phyloP scores from a whole-genome alignment of 2,888 invertebrate species.

The Amaurobius ferox region DNA sequence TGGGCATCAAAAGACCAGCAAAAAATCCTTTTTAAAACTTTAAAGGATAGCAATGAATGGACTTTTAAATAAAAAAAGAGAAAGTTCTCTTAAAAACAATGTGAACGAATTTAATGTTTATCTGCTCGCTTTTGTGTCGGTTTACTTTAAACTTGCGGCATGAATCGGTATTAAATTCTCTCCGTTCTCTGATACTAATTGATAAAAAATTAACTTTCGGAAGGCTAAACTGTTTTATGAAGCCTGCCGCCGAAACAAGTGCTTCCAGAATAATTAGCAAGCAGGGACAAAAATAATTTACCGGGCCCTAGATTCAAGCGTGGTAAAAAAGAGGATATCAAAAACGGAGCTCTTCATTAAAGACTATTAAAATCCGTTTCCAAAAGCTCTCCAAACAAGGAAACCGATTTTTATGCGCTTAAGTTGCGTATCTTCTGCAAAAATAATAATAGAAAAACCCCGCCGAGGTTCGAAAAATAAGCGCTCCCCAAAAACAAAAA shows the following conservation, averaged over 20 bases:
- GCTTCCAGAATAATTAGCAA: conserved; percentile 2
- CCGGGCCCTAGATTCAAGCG: neutral
- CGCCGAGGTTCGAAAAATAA: conserved; percentile 60
- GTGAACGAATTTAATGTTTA: neutral
- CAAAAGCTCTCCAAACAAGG: conserved; percentile 58
- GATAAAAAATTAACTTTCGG: neutral
- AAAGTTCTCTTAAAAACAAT: neutral
- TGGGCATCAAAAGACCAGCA: no score
- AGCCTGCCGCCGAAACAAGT: neutral
- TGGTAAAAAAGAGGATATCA: conserved; percentile 42
- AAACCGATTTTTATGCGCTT: conserved; percentile 59
- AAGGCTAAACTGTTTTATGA: conserved; percentile 11
- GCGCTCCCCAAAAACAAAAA: conserved; percentile 56
- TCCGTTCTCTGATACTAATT: neutral
- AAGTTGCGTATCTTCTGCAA: conserved; percentile 51
- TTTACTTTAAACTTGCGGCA: neutral
- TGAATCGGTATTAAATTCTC: conserved; percentile 16
- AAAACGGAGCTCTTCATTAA: conserved; percentile 61
- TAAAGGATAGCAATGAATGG: neutral
- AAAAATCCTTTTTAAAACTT: neutral
- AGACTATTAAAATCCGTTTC: conserved; percentile 67
- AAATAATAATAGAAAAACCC: conserved; percentile 56
- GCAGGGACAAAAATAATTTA: conserved; percentile 17
- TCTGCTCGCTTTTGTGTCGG: neutral
- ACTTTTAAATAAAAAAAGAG: neutral